phyloP scores from a whole-genome alignment of 2,797 vertebrate species.

The Lagorchestes hirsutus region DNA sequence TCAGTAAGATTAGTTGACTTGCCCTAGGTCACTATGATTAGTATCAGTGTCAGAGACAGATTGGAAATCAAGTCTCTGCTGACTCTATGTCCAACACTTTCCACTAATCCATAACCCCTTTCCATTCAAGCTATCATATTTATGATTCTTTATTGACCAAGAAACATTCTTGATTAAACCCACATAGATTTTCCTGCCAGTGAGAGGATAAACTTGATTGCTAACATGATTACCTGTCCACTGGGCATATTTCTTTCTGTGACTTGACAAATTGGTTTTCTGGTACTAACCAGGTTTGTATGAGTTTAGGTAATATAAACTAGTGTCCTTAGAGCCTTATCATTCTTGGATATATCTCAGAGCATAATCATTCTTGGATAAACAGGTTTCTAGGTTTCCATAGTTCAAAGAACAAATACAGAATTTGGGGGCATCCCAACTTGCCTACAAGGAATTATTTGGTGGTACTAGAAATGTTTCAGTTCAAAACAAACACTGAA shows the following conservation, averaged over 20 bases:
- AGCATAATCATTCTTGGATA: not conserved
- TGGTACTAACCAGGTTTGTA: not conserved
- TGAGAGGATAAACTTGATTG: not conserved
- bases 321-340: not conserved
- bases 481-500: not conserved
- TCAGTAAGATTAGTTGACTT: not conserved
- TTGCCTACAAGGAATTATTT: not conserved
- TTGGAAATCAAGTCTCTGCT: not conserved
- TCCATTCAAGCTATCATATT: not conserved
- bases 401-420: not conserved
- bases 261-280: not conserved
- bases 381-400: not conserved
- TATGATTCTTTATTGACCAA: not conserved
- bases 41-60: not conserved
- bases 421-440: not conserved
- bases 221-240: not conserved
- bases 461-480: not conserved
- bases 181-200: not conserved
- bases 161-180: not conserved
- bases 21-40: not conserved
- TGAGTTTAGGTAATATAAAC: not conserved
- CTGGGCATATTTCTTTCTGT: not conserved
- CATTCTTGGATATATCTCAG: not conserved
- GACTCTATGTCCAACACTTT: not conserved
- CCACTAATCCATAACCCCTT: not conserved